Evolutionary conservation across 1,140 invertebrate genomes (phyloP), one percentile per base, ranked within the genome.

Genomic region (Philotrypesis tridentata): DNA sequence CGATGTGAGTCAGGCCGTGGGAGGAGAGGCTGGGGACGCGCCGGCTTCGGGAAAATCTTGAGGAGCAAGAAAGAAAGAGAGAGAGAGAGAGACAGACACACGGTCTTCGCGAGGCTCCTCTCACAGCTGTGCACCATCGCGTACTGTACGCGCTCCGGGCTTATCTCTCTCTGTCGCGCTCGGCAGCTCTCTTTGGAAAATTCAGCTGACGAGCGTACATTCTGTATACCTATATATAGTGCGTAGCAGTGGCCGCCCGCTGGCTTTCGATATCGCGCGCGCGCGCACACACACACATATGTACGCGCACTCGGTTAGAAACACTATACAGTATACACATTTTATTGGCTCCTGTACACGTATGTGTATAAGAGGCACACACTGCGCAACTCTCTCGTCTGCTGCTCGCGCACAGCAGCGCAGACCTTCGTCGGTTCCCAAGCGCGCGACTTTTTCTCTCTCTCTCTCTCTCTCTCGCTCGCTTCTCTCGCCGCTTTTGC

Each of bases 121-220:
- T n/a, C 70, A 80, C 78, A 80, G 78, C 70, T 80, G 78, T 79
- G 76, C 14, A 27, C 23, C n/a, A n/a, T n/a, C n/a, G n/a, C n/a
- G n/a, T n/a, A n/a, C n/a, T n/a, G n/a, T 0, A 7, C 61, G 61
- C 2, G 11, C 61, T 27, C 23, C 40, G 0, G 68, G 14, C 27
- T 17, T 81, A 25, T 48, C 72, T 55, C 72, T 68, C 17, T 1
- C 61, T n/a, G n/a, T n/a, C n/a, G n/a, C n/a, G n/a, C n/a, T n/a
- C n/a, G n/a, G n/a, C n/a, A n/a, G n/a, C n/a, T n/a, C n/a, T n/a
- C 3, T n/a, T 55, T 14, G 48, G 48, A 55, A 55, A 55, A 55
- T 55, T 55, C 48, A 55, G 48, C 48, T 55, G 48, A n/a, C 21
- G 48, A 17, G 27, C 11, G 14, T 27, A 65, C n/a, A n/a, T n/a